Percentiles rank a stretch among this genome's conserved stretches.
Conservation (phyloP, 2,113 vertebrate species). For the Perca schrenkii region DNA sequence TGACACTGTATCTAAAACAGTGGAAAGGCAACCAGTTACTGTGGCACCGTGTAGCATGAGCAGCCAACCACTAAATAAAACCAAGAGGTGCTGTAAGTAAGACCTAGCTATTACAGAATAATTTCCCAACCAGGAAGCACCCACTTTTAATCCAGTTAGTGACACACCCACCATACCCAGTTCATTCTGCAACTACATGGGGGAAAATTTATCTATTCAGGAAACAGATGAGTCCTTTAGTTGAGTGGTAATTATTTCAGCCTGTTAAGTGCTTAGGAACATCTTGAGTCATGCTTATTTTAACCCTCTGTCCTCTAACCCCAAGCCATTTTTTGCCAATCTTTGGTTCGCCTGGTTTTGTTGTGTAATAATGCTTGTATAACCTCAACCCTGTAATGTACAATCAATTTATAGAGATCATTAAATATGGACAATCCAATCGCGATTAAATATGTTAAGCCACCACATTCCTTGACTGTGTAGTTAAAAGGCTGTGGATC, state of each 20-base stretch:
- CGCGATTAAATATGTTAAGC: conserved; percentile 1
- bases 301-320: background rate
- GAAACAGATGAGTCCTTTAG: background rate
- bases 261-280: conserved; percentile 39
- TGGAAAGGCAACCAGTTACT: background rate
- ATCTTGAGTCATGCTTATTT: conserved; percentile 39
- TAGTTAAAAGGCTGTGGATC: background rate
- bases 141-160: conserved; percentile 31
- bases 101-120: conserved; percentile 21
- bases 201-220: background rate
- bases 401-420: too few relatives aligned
- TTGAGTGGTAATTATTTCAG: conserved; percentile 32
- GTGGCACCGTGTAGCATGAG: conserved; percentile 20
- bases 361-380: too few relatives aligned
- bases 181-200: background rate
- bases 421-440: too few relatives aligned
- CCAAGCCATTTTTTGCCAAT: too few relatives aligned
- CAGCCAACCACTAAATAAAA: conserved; percentile 21
- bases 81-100: conserved; percentile 22
- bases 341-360: too few relatives aligned
- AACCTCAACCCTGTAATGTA: too few relatives aligned
- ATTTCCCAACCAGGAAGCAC: conserved; percentile 17
- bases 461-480: background rate
- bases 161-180: background rate
- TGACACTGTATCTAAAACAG: background rate